phyloP scores from a whole-genome alignment of 1,140 invertebrate genomes.

The Trachymyrmex septentrionalis region DNA sequence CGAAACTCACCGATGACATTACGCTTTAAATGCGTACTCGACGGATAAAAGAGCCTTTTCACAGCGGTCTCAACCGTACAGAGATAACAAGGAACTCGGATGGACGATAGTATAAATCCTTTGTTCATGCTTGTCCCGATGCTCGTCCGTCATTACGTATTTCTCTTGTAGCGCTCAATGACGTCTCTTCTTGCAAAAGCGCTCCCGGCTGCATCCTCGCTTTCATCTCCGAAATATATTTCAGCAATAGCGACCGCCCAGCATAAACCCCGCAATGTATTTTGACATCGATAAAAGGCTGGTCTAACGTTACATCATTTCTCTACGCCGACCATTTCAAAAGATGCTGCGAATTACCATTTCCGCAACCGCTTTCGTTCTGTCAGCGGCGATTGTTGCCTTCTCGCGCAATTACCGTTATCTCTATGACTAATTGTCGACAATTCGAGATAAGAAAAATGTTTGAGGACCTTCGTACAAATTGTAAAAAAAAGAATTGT shows the following conservation, averaged over 20 bases:
- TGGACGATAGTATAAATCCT: constrained; percentile 33
- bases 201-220: neutral
- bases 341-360: constrained; percentile 43
- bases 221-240: constrained; percentile 36
- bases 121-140: constrained; percentile 42
- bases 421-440: constrained; percentile 38
- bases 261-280: constrained; percentile 14
- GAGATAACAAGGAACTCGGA: constrained; percentile 6
- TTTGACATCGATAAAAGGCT: constrained; percentile 36
- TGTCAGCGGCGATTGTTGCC: constrained; percentile 31
- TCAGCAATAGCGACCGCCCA: neutral
- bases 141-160: constrained; percentile 45
- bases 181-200: constrained; percentile 11
- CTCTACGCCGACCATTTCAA: constrained; percentile 27
- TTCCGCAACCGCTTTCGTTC: constrained; percentile 28
- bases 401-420: constrained; percentile 25
- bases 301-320: constrained; percentile 46
- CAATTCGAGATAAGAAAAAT: constrained; percentile 31
- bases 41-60: constrained; percentile 38
- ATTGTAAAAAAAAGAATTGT: neutral
- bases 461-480: neutral
- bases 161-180: constrained; percentile 27
- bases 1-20: constrained; percentile 29
- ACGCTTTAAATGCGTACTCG: constrained; percentile 46
- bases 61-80: constrained; percentile 11